Base-by-base conservation (phyloP, 1,140 invertebrate species). In the Pygmarrhopalites habei region DNA sequence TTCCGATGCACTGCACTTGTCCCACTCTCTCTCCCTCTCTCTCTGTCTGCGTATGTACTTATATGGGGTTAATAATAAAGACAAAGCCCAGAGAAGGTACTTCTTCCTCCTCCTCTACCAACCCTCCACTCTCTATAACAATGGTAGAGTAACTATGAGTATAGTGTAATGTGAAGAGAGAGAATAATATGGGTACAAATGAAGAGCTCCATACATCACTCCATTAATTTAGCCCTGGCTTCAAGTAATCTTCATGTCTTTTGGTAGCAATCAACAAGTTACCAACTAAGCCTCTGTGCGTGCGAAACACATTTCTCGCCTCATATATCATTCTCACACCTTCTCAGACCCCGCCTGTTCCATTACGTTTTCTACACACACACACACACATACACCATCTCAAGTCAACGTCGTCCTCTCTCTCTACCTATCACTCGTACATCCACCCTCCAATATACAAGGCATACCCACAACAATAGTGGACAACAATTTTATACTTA, bases 201-300 rank as follows among this genome's bases (percentile, higher is more conserved):
- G 49, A 52, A 56, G 19, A 21, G 29, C 35, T 56, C n/a, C n/a
- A 56, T 56, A 56, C 29, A 56, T 56, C 53, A 56, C 12, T 41
- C 35, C 30, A 56, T 56, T 56, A 56, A 39, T 39, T 41, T 41
- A 56, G 53, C 17, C 2, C 7, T 10, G 21, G 35, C 29, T 56
- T n/a, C 29, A 41, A 41, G 53, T 56, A 56, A 56, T 56, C 53
- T 56, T 39, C 53, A 26, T 41, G 53, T 56, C 53, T 56, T 41
- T 41, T 52, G 49, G 35, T 41, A 56, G 53, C 53, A 56, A 56
- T 56, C 53, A 56, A 56, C 53, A 56, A 56, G 53, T 56, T 56
- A 41, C 7, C 35, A 39, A 41, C 35, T 35, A 39, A 41, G 53
- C 49, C 49, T 52, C 25, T 52, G 49, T 56, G 53, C 53, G 53